phyloP scores from a whole-genome alignment of 1,140 invertebrate genomes.

The Camponotus pennsylvanicus region DNA sequence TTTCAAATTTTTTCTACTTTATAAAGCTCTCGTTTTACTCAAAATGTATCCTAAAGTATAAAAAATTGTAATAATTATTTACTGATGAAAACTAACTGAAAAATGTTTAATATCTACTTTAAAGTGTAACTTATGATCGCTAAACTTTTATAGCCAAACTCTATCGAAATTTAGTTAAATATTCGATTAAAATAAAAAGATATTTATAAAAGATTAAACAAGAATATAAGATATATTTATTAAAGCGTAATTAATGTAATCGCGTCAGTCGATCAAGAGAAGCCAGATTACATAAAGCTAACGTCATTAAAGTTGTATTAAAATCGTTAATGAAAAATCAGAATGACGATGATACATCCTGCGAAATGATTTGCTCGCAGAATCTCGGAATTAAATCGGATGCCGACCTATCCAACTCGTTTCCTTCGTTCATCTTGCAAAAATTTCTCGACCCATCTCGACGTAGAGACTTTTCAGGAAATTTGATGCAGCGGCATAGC shows the following conservation, averaged over 20 bases:
- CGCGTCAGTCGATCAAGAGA: background rate
- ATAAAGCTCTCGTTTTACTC: no score
- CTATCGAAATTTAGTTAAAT: background rate
- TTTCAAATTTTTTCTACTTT: background rate
- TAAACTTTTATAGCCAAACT: background rate
- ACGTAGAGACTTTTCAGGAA: background rate
- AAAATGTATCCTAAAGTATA: background rate
- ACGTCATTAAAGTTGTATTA: constrained; percentile 13
- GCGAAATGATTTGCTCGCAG: background rate
- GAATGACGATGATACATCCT: constrained; percentile 19
- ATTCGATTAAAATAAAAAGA: background rate
- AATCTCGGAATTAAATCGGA: constrained; percentile 42
- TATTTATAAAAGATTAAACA: background rate
- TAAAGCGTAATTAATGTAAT: background rate
- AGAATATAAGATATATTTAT: background rate
- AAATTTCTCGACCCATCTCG: constrained; percentile 12
- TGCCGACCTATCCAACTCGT: constrained; percentile 1
- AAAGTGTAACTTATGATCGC: background rate
- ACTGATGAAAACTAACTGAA: background rate
- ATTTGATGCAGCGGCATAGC: constrained; percentile 4
- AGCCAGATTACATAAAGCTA: constrained; percentile 9
- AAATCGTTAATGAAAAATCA: constrained; percentile 16
- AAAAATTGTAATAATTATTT: background rate
- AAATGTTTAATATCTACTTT: background rate
- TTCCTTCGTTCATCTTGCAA: constrained; percentile 13